Evolutionary conservation across 2,888 invertebrate species (phyloP).

Genomic region (Ectemnius continuus): DNA sequence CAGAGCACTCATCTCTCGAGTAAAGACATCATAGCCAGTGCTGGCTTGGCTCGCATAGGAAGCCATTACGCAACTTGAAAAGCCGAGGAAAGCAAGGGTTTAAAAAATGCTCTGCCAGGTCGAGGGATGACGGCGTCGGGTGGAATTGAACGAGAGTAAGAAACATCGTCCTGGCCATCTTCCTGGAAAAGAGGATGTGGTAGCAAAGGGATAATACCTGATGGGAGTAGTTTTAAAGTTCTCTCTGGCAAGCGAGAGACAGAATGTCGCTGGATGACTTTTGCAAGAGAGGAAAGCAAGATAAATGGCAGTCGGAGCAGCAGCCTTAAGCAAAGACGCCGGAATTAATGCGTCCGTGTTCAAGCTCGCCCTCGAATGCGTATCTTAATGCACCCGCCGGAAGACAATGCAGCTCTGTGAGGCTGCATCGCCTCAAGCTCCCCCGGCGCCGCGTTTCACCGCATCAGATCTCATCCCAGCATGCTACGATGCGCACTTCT

Average conservation of each 20-base stretch:
- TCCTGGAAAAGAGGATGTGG: too few relatives aligned
- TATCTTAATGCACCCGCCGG: background rate
- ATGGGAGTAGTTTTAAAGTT: conserved; percentile 14
- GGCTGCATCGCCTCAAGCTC: too few relatives aligned
- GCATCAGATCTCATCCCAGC: too few relatives aligned
- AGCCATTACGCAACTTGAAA: too few relatives aligned
- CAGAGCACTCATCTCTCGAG: too few relatives aligned
- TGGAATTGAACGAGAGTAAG: conserved; percentile 12
- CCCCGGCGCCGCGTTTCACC: too few relatives aligned
- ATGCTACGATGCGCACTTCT: too few relatives aligned
- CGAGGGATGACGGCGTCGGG: background rate
- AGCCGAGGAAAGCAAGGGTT: too few relatives aligned
- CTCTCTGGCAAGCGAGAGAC: background rate
- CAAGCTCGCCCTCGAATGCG: background rate
- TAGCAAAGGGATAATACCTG: conserved; percentile 8
- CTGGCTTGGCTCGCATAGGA: too few relatives aligned
- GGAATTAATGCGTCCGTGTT: conserved; percentile 13
- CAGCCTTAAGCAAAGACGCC: background rate
- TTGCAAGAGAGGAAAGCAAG: conserved; percentile 5
- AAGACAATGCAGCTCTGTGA: conserved; percentile 10
- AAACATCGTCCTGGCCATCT: conserved; percentile 8
- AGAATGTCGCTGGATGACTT: conserved; percentile 1
- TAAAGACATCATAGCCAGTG: too few relatives aligned
- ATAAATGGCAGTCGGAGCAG: conserved; percentile 18
- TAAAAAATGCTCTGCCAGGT: too few relatives aligned